These are phyloP conservation scores for Conopomorpha cramerella DNA, from an alignment of 1,140 invertebrate genomes.

Conservation along the genomic window DNA sequence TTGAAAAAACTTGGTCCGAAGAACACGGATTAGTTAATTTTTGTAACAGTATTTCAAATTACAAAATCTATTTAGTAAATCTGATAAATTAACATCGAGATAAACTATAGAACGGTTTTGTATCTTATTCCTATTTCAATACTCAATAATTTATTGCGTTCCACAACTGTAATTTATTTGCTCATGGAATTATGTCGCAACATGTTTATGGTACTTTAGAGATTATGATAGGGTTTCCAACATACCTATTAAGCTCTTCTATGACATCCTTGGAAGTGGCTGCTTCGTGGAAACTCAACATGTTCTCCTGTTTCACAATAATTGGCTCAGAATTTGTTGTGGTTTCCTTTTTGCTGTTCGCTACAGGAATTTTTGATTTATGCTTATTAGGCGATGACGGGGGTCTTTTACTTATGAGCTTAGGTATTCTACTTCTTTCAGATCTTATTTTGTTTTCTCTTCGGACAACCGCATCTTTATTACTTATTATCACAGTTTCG, in stretches of 20 bases:
- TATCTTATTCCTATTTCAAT: too few relatives aligned
- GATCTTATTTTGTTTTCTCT: constrained; percentile 23
- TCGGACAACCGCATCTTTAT: constrained; percentile 33
- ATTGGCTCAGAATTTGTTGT: constrained; percentile 27
- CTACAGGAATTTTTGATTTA: constrained; percentile 39
- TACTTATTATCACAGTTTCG: constrained; percentile 64
- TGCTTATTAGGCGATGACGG: constrained; percentile 36
- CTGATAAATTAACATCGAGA: too few relatives aligned
- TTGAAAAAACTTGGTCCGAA: too few relatives aligned
- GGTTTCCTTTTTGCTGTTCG: constrained; percentile 15
- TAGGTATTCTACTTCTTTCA: constrained; percentile 54
- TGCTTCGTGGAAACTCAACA: constrained; percentile 70
- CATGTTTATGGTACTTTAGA: too few relatives aligned
- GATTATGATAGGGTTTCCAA: constrained; percentile 5
- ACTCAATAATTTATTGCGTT: too few relatives aligned
- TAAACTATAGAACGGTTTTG: too few relatives aligned
- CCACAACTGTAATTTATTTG: too few relatives aligned
- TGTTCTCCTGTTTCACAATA: constrained; percentile 50
- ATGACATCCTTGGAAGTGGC: constrained; percentile 78
- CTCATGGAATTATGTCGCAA: too few relatives aligned
- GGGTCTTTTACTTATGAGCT: constrained; percentile 37
- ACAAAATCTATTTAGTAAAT: too few relatives aligned
- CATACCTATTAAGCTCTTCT: constrained; percentile 69
- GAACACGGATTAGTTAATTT: too few relatives aligned
- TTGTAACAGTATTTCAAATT: too few relatives aligned